These are phyloP conservation scores for Dolichomitus sp. DNA, from an alignment of 2,888 invertebrate species.

Conservation along the genomic window DNA sequence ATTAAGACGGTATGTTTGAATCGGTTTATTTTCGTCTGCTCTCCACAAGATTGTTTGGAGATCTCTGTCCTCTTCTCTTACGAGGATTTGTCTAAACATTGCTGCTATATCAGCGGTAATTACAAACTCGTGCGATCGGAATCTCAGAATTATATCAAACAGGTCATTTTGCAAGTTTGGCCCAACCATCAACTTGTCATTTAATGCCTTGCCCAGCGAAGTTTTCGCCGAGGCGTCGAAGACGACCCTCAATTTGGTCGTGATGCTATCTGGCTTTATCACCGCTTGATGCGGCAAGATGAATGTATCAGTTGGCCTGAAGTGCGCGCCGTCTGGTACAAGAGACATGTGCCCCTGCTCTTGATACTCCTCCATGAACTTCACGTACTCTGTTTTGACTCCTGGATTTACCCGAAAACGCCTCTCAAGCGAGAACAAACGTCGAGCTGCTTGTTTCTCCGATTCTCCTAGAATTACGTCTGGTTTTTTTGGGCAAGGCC, in stretches of 20 bases:
- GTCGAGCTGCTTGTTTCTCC: too few relatives aligned
- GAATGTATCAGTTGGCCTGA: neutral
- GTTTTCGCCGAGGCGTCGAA: too few relatives aligned
- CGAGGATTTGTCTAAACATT: constrained; percentile 57
- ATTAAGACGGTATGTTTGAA: constrained; percentile 44
- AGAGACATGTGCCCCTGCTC: constrained; percentile 68
- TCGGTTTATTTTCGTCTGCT: constrained; percentile 21
- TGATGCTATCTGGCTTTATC: too few relatives aligned
- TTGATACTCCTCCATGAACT: constrained; percentile 71
- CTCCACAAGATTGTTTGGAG: constrained; percentile 59
- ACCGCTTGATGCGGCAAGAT: constrained; percentile 59
- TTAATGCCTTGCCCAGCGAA: too few relatives aligned
- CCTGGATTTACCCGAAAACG: too few relatives aligned
- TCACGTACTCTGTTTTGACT: constrained; percentile 57
- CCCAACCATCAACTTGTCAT: constrained; percentile 18
- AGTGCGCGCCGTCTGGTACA: constrained; percentile 11
- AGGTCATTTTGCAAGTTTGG: constrained; percentile 54
- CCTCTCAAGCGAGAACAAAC: too few relatives aligned
- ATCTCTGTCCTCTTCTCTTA: constrained; percentile 44
- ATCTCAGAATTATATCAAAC: constrained; percentile 47
- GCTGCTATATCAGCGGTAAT: constrained; percentile 57
- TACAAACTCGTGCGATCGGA: constrained; percentile 54
- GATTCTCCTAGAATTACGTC: too few relatives aligned
- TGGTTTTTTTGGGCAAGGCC: too few relatives aligned
- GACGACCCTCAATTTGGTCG: too few relatives aligned